Base-by-base conservation (phyloP, 1,140 invertebrate species). In the Caenorhabditis brenneri region DNA sequence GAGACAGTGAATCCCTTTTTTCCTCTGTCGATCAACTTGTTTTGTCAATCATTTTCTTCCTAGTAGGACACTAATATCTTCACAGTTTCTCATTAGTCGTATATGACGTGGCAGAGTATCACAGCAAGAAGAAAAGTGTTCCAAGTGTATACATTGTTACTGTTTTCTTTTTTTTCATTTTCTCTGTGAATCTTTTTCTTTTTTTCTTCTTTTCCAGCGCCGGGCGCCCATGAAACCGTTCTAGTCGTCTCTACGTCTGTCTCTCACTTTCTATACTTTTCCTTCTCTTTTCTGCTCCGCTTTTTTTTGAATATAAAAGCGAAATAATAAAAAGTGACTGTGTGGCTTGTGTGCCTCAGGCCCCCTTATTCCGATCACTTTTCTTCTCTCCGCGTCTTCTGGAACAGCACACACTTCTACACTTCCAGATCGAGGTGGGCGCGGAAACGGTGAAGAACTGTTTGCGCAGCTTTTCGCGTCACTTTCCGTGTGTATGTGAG, bases 241-340 rank as follows among this genome's bases (percentile, higher is more conserved):
- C 65, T 74, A 19, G 22, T 16, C 15, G 29, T 74, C 65, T 46
- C 65, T n/a, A n/a, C n/a, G 65, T 42, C 65, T 74, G 65, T 7
- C n/a, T 42, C 65, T 74, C 65, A 74, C 36, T 39, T 74, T 74
- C 65, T 74, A 7, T 74, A 74, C 12, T 42, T 42, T 39, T 74
- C 65, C 42, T 31, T 36, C 58, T n/a, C 19, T 36, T 74, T n/a
- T 74, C 65, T 42, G 65, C 65, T 74, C 65, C 65, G 65, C 65
- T 74, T 74, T 55, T n/a, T n/a, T 74, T 74, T 74, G 65, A 74
- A 74, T 74, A 74, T 74, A 74, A 74, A 74, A 74, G 65, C 65
- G 65, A 74, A 74, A 74, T 74, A 74, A 74, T 74, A 74, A 74
- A 74, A 74, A 74, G 65, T 42, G 65, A 74, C 65, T 74, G 65